A percentile compares a stretch with the other conserved stretches of the same genome.
phyloP scores from a whole-genome alignment of 2,113 vertebrate genomes.

The Misgurnus anguillicaudatus region DNA sequence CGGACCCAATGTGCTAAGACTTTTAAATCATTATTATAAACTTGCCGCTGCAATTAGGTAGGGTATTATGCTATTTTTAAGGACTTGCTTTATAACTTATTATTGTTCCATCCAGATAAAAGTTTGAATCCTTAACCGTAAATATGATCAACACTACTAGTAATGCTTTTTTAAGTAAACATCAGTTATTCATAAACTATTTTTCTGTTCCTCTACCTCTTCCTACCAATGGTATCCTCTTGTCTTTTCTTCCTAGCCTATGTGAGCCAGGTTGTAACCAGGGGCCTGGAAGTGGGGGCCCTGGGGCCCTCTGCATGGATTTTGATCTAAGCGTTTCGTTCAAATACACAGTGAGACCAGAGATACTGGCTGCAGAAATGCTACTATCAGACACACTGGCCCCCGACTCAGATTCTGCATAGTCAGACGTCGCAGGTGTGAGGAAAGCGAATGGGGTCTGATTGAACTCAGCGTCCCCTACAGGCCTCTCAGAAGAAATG shows the following conservation, averaged over 20 bases:
- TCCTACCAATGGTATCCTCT: slow-evolving; percentile 7
- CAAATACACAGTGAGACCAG: slow-evolving; percentile 27
- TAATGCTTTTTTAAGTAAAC: background rate
- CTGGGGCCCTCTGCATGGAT: background rate
- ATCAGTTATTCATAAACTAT: background rate
- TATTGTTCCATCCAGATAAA: too few relatives aligned
- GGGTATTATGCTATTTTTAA: too few relatives aligned
- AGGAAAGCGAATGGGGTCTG: slow-evolving; percentile 45
- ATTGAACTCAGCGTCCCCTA: background rate
- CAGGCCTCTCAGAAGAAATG: background rate
- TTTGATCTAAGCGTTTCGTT: background rate
- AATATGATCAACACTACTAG: background rate
- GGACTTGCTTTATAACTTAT: too few relatives aligned
- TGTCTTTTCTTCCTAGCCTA: background rate
- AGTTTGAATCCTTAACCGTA: background rate
- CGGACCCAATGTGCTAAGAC: too few relatives aligned
- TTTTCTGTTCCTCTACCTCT: slow-evolving; percentile 10
- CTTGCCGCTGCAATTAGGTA: too few relatives aligned
- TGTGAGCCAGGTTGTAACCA: slow-evolving; percentile 43
- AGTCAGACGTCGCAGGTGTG: slow-evolving; percentile 1
- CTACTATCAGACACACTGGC: slow-evolving; percentile 16
- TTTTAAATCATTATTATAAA: too few relatives aligned
- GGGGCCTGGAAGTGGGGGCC: slow-evolving; percentile 18
- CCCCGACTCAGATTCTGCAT: slow-evolving; percentile 28
- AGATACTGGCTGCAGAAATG: slow-evolving; percentile 36